Evolutionary conservation across 2,113 vertebrate genomes (phyloP).

Genomic region (Thryonomys swinderianus): DNA sequence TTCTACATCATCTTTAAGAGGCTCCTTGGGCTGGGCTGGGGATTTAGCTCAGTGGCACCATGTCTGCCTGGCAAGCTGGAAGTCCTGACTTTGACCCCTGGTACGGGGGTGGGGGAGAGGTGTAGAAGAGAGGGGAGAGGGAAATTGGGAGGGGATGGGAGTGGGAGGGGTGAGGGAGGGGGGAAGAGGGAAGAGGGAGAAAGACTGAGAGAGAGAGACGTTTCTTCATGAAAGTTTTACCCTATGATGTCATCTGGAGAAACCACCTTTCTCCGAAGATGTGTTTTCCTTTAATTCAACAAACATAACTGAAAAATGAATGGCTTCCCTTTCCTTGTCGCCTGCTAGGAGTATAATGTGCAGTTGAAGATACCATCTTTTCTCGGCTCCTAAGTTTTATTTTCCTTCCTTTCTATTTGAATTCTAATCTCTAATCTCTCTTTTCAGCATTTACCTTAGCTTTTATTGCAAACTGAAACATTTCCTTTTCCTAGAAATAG

Average conservation of each 20-base stretch:
- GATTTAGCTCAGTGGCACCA: no score
- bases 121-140: no score
- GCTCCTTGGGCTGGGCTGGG: no score
- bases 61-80: no score
- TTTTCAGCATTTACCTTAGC: not conserved
- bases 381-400: not conserved
- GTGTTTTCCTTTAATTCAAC: not conserved
- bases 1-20: not conserved
- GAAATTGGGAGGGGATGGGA: no score
- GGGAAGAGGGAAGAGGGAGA: not conserved
- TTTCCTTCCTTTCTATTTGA: not conserved
- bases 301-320: conserved; percentile 16
- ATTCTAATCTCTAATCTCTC: not conserved
- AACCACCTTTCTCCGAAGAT: not conserved
- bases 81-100: no score
- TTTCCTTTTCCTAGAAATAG: not conserved
- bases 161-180: no score
- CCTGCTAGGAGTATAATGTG: not conserved
- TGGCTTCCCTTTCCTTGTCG: not conserved
- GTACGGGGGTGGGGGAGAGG: no score
- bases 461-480: not conserved
- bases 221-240: no score
- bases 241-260: not conserved
- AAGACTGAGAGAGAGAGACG: no score
- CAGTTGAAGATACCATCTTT: not conserved